These are phyloP conservation scores for Platyscapa corneri DNA, from an alignment of 1,140 invertebrate genomes.

Conservation along the genomic window DNA sequence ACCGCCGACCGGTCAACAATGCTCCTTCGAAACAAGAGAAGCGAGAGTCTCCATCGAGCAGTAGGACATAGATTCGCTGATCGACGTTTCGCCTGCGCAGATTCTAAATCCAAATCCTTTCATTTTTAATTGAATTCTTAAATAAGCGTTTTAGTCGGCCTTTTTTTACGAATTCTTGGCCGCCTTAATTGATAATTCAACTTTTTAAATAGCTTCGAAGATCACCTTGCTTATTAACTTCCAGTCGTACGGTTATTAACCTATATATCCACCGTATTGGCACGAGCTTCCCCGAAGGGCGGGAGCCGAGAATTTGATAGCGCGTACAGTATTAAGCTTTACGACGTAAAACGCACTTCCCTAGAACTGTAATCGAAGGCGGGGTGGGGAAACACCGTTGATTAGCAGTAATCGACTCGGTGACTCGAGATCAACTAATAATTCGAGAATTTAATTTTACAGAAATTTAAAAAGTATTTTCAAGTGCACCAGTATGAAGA, in stretches of 20 bases:
- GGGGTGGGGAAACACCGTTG: no score
- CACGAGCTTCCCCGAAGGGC: neutral
- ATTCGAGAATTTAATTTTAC: no score
- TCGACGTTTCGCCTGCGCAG: constrained; percentile 44
- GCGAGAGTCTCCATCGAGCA: constrained; percentile 6
- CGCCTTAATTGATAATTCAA: no score
- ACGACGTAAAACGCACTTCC: no score
- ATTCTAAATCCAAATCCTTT: neutral
- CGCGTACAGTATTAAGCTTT: no score
- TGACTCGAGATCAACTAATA: no score
- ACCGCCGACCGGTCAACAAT: constrained; percentile 50
- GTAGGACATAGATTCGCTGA: constrained; percentile 58
- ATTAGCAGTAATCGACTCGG: no score
- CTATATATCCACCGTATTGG: neutral
- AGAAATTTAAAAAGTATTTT: no score
- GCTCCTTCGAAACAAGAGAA: constrained; percentile 10
- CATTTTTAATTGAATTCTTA: neutral
- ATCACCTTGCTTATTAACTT: neutral
- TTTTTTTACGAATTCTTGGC: no score
- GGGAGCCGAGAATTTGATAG: neutral
- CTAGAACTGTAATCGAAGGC: no score
- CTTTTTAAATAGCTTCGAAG: no score
- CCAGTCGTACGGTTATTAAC: neutral
- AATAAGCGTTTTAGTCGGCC: neutral
- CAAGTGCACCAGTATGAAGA: no score